A percentile compares a stretch with the other conserved stretches of the same genome.
Evolutionary conservation across 2,113 vertebrate genomes (phyloP).

Genomic region (Bostrychus sinensis): DNA sequence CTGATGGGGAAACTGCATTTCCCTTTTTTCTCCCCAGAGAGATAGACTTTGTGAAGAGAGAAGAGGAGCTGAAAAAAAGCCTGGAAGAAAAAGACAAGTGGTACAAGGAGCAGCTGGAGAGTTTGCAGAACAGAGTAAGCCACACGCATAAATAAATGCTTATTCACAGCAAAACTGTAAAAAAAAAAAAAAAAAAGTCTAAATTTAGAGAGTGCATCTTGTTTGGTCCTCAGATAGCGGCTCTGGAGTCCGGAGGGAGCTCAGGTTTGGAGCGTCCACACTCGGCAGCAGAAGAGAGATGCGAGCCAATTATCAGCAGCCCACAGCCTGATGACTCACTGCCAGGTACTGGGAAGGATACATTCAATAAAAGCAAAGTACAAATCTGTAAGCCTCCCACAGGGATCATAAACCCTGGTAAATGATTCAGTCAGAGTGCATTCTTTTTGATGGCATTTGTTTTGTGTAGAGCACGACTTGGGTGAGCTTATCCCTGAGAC

Average conservation of each 20-base stretch:
- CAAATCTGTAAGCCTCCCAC: constrained; percentile 32
- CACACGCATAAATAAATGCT: not conserved
- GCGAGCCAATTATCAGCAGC: constrained; percentile 59
- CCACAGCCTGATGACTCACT: constrained; percentile 71
- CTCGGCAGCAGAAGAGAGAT: constrained; percentile 39
- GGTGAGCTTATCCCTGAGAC: constrained; percentile 84
- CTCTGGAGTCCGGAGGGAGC: constrained; percentile 72
- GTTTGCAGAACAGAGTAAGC: constrained; percentile 83
- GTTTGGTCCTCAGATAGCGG: constrained; percentile 75
- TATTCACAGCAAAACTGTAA: not conserved
- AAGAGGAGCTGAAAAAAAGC: constrained; percentile 83
- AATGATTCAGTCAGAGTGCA: constrained; percentile 15
- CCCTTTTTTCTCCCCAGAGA: constrained; percentile 79
- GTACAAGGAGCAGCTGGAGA: constrained; percentile 82
- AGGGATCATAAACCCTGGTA: constrained; percentile 6
- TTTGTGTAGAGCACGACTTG: constrained; percentile 78
- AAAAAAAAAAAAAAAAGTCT: constrained; percentile 6
- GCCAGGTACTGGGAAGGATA: constrained; percentile 57
- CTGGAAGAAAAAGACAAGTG: constrained; percentile 86
- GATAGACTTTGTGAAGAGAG: constrained; percentile 88
- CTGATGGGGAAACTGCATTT: constrained; percentile 24
- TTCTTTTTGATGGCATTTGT: not conserved
- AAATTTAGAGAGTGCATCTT: constrained; percentile 10
- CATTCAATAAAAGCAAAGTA: not conserved
- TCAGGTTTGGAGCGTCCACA: constrained; percentile 26